phyloP scores from a whole-genome alignment of 1,140 invertebrate species.

The Drosophila fuyamai region DNA sequence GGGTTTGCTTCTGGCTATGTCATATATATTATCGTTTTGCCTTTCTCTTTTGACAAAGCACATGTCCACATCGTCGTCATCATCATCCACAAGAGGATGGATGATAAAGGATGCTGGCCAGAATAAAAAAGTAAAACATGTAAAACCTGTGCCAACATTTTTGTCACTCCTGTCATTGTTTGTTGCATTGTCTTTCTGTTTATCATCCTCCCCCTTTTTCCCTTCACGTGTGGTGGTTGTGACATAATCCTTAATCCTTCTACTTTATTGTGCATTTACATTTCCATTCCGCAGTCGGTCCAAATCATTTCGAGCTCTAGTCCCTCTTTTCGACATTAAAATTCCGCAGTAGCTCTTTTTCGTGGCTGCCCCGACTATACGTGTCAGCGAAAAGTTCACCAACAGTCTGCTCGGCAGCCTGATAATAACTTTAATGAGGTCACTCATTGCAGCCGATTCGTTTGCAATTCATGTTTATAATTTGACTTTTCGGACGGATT shows the following conservation, averaged over 20 bases:
- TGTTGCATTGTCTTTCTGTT: slow-evolving; percentile 41
- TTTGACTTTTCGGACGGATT: slow-evolving; percentile 32
- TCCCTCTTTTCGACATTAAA: slow-evolving; percentile 12
- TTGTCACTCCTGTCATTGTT: slow-evolving; percentile 54
- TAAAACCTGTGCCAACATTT: slow-evolving; percentile 61
- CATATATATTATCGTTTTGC: slow-evolving; percentile 50
- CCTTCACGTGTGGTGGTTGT: slow-evolving; percentile 26
- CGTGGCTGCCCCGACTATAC: slow-evolving; percentile 16
- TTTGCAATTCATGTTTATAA: slow-evolving; percentile 38
- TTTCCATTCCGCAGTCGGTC: slow-evolving; percentile 44
- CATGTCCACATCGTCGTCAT: slow-evolving; percentile 41
- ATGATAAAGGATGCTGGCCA: slow-evolving; percentile 40
- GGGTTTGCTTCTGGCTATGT: slow-evolving; percentile 45
- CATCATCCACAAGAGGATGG: slow-evolving; percentile 26
- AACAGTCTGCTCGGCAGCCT: slow-evolving; percentile 13
- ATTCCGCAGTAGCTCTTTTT: slow-evolving; percentile 12
- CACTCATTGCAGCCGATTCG: slow-evolving; percentile 28
- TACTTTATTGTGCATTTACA: slow-evolving; percentile 65
- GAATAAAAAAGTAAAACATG: slow-evolving; percentile 20
- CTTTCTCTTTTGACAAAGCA: slow-evolving; percentile 55
- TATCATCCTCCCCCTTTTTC: slow-evolving; percentile 1
- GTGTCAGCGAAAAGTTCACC: slow-evolving; percentile 54
- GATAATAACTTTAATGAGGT: slow-evolving; percentile 49
- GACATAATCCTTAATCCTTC: slow-evolving; percentile 66
- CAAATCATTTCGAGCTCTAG: slow-evolving; percentile 25